phyloP scores from a whole-genome alignment of 2,113 vertebrate genomes.

The Varanus salvator region DNA sequence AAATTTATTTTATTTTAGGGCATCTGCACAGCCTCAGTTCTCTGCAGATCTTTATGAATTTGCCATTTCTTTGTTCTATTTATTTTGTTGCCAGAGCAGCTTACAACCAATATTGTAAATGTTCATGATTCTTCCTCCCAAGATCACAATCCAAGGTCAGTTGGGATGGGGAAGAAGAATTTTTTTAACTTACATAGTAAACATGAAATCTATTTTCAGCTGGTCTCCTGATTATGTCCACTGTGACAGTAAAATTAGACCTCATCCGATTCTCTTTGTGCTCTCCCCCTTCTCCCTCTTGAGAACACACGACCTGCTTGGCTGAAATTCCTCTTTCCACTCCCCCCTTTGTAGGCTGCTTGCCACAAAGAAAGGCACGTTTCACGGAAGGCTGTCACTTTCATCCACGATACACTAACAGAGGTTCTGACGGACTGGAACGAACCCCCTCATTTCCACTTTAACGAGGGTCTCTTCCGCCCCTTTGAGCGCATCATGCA shows the following conservation, averaged over 20 bases:
- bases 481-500: slow-evolving; percentile 98
- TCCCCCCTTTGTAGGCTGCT: slow-evolving; percentile 80
- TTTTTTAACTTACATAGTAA: too few relatives aligned
- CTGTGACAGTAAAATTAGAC: not conserved
- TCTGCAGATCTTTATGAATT: not conserved
- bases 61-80: not conserved
- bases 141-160: not conserved
- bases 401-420: slow-evolving; percentile 95
- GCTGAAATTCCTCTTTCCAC: not conserved
- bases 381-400: slow-evolving; percentile 96
- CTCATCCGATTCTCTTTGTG: not conserved
- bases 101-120: not conserved
- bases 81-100: not conserved
- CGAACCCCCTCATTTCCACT: slow-evolving; percentile 93
- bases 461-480: slow-evolving; percentile 94
- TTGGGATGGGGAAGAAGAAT: not conserved
- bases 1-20: not conserved
- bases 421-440: slow-evolving; percentile 94
- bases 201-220: not conserved
- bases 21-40: not conserved
- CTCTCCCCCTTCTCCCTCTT: not conserved
- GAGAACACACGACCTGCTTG: slow-evolving; percentile 1
- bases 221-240: not conserved
- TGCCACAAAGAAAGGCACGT: slow-evolving; percentile 96
- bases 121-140: not conserved